phyloP scores from a whole-genome alignment of 35 echinoderm and acorn worm species.

The Eucidaris tribuloides region DNA sequence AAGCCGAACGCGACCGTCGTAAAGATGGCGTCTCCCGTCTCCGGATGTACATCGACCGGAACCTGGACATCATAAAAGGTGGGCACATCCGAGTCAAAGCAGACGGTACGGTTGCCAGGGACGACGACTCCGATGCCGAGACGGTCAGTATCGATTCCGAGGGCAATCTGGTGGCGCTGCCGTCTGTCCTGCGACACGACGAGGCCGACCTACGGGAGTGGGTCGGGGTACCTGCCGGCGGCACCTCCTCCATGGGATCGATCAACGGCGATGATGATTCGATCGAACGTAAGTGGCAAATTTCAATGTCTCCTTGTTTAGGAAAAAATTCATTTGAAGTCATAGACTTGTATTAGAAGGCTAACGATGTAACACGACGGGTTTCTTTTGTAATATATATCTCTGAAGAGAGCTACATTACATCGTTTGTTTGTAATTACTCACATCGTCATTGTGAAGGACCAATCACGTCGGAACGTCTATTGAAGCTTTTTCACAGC shows the following conservation, averaged over 20 bases:
- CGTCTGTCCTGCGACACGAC: neutral
- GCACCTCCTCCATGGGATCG: conserved; percentile 2
- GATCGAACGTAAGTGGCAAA: neutral
- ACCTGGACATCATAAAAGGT: conserved; percentile 24
- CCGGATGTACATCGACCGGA: conserved; percentile 26
- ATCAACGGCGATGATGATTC: neutral
- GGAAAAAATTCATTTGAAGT: neutral
- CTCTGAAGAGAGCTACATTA: too few relatives aligned
- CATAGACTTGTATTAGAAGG: neutral
- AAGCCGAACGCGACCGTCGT: neutral
- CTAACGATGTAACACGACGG: too few relatives aligned
- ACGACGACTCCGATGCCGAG: conserved; percentile 61
- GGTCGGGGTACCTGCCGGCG: conserved; percentile 7
- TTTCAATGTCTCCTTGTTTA: neutral
- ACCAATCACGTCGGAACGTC: too few relatives aligned
- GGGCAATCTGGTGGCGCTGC: conserved; percentile 29
- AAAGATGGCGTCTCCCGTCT: neutral
- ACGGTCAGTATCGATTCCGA: conserved; percentile 39
- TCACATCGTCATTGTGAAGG: too few relatives aligned
- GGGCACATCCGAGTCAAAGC: conserved; percentile 36
- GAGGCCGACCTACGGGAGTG: conserved; percentile 27
- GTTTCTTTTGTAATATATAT: too few relatives aligned
- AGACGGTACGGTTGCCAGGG: conserved; percentile 46
- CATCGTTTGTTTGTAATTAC: too few relatives aligned
- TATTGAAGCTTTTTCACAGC: too few relatives aligned